phyloP scores from a whole-genome alignment of 2,797 vertebrate genomes.

The Darevskia nairensis region DNA sequence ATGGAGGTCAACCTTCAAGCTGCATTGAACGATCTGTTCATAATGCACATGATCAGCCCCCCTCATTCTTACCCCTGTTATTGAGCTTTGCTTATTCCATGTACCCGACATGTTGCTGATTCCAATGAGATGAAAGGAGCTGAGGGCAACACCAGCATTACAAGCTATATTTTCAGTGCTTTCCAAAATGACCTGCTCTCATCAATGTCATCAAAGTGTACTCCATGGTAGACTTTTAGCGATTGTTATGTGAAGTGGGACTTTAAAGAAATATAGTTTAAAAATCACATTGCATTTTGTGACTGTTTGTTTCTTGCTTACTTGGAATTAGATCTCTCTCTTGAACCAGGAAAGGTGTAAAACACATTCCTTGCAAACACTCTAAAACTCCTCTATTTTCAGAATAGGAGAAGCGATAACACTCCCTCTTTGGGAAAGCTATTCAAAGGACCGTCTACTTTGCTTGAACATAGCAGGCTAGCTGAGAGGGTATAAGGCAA shows the following conservation, averaged over 20 bases:
- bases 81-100: not conserved
- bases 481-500: too few species aligned
- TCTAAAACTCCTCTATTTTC: not conserved
- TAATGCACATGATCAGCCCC: rapidly evolving
- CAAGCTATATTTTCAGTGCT: not conserved
- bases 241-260: not conserved
- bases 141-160: rapidly evolving
- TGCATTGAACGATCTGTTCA: not conserved
- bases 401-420: not conserved
- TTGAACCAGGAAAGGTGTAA: not conserved
- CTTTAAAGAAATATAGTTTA: too few species aligned
- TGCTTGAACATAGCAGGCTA: too few species aligned
- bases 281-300: not conserved
- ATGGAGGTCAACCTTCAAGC: slow-evolving; percentile 27
- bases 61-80: not conserved
- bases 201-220: not conserved
- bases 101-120: rapidly evolving
- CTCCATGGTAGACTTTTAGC: not conserved
- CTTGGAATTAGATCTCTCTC: not conserved
- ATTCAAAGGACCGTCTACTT: not conserved
- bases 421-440: not conserved
- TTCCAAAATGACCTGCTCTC: not conserved
- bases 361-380: not conserved
- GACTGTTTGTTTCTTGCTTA: not conserved
- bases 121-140: not conserved